Percentiles rank a stretch among this genome's conserved stretches.
Evolutionary conservation across 2,113 vertebrate genomes (phyloP).

Genomic region (Irena cyanogastra): DNA sequence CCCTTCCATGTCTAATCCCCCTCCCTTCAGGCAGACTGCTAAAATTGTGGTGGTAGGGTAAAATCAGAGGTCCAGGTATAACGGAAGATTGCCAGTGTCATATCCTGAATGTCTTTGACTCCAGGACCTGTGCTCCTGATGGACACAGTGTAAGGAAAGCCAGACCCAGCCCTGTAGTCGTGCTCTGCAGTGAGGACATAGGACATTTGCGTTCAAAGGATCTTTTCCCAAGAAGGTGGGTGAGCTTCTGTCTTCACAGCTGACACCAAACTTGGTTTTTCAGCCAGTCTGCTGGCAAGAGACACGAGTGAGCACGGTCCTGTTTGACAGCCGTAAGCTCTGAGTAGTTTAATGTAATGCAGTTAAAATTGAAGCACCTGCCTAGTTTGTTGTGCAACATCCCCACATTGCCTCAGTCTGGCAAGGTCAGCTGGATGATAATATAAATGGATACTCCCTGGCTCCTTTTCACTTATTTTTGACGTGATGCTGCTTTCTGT

Average conservation of each 20-base stretch:
- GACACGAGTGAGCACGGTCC: not conserved
- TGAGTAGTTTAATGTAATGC: not conserved
- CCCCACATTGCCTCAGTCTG: not conserved
- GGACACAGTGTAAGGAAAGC: not conserved
- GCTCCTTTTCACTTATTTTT: conserved; percentile 10
- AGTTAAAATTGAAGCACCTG: conserved; percentile 8
- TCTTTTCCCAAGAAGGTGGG: not conserved
- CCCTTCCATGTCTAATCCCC: not conserved
- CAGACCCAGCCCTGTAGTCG: not conserved
- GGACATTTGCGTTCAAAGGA: not conserved
- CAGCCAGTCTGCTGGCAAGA: not conserved
- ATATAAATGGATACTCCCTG: not conserved
- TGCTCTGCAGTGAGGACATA: not conserved
- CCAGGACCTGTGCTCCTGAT: not conserved
- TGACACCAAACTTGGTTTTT: conserved; percentile 10
- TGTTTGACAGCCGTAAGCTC: not conserved
- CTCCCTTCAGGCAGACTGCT: not conserved
- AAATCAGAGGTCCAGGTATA: not conserved
- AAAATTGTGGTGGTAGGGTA: not conserved
- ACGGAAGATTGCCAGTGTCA: not conserved
- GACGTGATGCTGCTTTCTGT: not conserved
- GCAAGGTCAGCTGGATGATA: not conserved
- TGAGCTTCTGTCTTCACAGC: not conserved
- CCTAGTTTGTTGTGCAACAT: not conserved
- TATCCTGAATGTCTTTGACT: not conserved